phyloP scores from a whole-genome alignment of 1,140 invertebrate species.

The Pygmarrhopalites habei region DNA sequence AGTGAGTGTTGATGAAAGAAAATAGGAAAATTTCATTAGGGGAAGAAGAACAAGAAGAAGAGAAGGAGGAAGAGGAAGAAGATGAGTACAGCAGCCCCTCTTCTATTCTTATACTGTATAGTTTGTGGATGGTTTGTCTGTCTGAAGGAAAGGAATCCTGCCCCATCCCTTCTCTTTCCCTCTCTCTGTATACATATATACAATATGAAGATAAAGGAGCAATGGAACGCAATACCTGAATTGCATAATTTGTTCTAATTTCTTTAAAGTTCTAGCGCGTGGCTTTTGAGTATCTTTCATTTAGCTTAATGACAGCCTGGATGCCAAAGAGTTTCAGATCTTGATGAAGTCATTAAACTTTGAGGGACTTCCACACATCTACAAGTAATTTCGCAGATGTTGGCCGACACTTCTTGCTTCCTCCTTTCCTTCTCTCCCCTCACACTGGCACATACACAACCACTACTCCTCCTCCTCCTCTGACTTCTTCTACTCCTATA shows the following conservation, averaged over 20 bases:
- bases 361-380: constrained; percentile 38
- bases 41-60: background rate
- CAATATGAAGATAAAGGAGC: constrained; percentile 12
- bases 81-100: too few species aligned
- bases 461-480: background rate
- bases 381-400: constrained; percentile 39
- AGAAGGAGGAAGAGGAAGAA: background rate
- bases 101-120: background rate
- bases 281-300: constrained; percentile 37
- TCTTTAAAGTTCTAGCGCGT: constrained; percentile 37
- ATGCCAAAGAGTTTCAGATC: constrained; percentile 37
- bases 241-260: constrained; percentile 41
- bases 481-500: too few species aligned
- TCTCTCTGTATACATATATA: too few species aligned
- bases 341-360: constrained; percentile 41
- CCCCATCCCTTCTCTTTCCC: too few species aligned
- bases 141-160: too few species aligned
- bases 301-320: constrained; percentile 38
- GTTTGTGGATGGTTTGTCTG: too few species aligned
- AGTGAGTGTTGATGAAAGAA: constrained; percentile 36
- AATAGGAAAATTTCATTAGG: constrained; percentile 37
- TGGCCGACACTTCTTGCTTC: constrained; percentile 25
- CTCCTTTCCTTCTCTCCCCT: constrained; percentile 4
- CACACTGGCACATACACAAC: background rate
- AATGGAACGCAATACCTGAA: constrained; percentile 39